These are phyloP conservation scores for Acanthurus lineatus DNA, from an alignment of 2,797 vertebrate species.

Conservation along the genomic window DNA sequence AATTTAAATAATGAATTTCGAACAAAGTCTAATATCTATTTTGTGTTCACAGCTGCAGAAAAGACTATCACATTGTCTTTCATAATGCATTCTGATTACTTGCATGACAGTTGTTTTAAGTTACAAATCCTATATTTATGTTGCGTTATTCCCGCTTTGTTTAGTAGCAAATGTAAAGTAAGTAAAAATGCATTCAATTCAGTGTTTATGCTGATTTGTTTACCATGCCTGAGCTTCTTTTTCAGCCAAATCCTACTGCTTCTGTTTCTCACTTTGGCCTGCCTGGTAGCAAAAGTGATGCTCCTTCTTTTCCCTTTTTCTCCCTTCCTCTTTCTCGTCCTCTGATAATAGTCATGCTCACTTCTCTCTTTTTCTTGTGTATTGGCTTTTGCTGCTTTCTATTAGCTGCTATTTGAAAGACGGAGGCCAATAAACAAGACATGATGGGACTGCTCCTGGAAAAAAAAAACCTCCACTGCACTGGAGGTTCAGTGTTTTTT, in stretches of 20 bases:
- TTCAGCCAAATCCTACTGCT: conserved; percentile 81
- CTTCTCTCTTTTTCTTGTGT: conserved; percentile 87
- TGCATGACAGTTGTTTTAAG: not conserved
- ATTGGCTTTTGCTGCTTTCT: conserved; percentile 91
- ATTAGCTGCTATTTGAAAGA: conserved; percentile 80
- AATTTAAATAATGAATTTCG: not conserved
- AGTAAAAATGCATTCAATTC: conserved; percentile 99
- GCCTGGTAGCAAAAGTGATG: conserved; percentile 90
- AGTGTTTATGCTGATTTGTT: conserved; percentile 81
- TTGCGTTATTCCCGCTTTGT: conserved; percentile 21
- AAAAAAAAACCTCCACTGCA: no score
- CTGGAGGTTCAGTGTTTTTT: conserved; percentile 89
- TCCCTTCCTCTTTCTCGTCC: conserved; percentile 78
- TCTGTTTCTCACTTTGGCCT: conserved; percentile 82
- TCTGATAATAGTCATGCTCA: conserved; percentile 69
- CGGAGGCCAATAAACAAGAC: conserved; percentile 89
- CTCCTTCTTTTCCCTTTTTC: conserved; percentile 81
- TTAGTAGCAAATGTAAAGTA: conserved; percentile 86
- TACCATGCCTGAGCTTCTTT: conserved; percentile 88
- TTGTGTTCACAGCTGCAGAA: conserved; percentile 37
- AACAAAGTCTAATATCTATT: conserved; percentile 13
- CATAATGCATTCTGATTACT: not conserved
- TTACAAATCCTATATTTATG: conserved; percentile 5
- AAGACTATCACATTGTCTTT: not conserved
- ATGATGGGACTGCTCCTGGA: conserved; percentile 88